Evolutionary conservation across 2,888 invertebrate genomes (phyloP), one percentile per base, ranked within the genome.

Genomic region (Notodonta ziczac): DNA sequence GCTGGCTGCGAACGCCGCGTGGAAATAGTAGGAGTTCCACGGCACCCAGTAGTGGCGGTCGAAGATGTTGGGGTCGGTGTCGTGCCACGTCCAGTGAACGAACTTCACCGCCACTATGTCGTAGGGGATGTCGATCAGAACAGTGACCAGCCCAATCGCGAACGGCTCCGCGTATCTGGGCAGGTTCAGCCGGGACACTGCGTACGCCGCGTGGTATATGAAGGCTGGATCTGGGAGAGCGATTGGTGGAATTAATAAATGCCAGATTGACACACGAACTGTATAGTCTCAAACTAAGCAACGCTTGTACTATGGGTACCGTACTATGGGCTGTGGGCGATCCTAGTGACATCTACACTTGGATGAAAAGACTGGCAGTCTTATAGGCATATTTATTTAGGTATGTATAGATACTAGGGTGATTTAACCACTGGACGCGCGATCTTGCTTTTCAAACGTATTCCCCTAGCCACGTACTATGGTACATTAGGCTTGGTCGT

Each of bases 61-160:
- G 68, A 82, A 89, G 85, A 96, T 94, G 75, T 96, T 96, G 5
- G 96, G 95, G 82, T 96, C 96, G 0, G 96, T 96, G 78, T 96
- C 96, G 73, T 97, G 97, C 97, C 97, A 97, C 1, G 96, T 96
- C 97, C 97, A 97, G 89, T 97, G 97, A 14, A 97, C 88, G 81
- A 96, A 96, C 83, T 97, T 97, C 12, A 97, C 95, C 0, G 96
- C 95, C 63, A 96, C 95, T 58, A 97, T 96, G 80, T 97, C 97
- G 81, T 97, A 97, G 0, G 97, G 97, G 56, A 97, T 91, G 81
- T 97, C 97, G 48, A 97, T 94, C 55, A 97, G 89, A 0, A 97
- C 96, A 0, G 95, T 95, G 7, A 95, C 89, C 42, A 97, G 84
- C 0, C 97, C 97, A 13, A 96, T 96, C 0, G 95, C 95, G 73